Evolutionary conservation across 2,888 invertebrate species (phyloP), one percentile per base, ranked within the genome.

Genomic region (Scaptomyza polygonia): DNA sequence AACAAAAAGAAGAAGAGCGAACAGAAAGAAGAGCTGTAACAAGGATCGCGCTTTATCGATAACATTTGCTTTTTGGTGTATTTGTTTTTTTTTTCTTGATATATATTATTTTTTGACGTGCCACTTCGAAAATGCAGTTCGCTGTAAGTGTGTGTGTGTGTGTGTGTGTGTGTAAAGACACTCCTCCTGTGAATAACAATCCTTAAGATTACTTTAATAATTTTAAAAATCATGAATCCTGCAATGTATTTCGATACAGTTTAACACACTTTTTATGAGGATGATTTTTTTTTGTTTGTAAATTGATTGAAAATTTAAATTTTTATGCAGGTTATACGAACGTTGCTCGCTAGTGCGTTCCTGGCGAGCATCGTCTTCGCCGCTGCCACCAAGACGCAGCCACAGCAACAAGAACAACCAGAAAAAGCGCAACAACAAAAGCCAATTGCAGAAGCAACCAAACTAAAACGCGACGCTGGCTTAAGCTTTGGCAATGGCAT

Each of bases 381-480:
- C 3, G 57, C 48, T 5, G 14, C 45, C 16, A 54, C 45, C 29
- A 53, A 57, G 30, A 39, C 39, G 27, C 57, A 18, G 32, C 64
- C 34, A 6, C 51, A 14, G 6, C 72, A 34, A 11, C 72, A 40
- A 9, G 58, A 36, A 16, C 76, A 52, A 16, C 76, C 49, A 16
- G 25, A 25, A 5, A 25, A 25, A 25, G 25, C 5, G 25, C 47
- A 73, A 16, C 44, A 52, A 27, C 43, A 40, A 5, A 48, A 45
- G 6, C n/a, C 42, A 16, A 27, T 14, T 36, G 48, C 16, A 3
- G 27, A 16, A 18, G 25, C 57, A 9, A n/a, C 58, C 0, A 89
- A 89, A 30, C 69, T 78, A 5, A 88, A 89, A 59, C 78, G 90
- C 21, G 90, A 90, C 45, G 89, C 87, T 4, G 77, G 81, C 0